Conservation (phyloP, 2,113 vertebrate genomes). For the Egretta garzetta region DNA sequence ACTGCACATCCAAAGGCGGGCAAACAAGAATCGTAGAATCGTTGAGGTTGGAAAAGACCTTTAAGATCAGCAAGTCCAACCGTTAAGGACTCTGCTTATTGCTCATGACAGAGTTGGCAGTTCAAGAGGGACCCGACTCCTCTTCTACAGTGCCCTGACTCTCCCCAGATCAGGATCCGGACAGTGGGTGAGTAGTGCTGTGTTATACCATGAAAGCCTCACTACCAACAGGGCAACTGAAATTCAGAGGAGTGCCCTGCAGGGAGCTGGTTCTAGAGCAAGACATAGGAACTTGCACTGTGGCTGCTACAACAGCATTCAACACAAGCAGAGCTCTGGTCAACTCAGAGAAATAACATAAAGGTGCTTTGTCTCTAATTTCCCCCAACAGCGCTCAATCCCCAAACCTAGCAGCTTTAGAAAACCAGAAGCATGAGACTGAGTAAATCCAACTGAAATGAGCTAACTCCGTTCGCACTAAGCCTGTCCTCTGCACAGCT, state of each 20-base stretch:
- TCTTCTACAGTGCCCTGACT: neutral
- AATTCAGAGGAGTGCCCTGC: neutral
- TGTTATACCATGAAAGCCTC: neutral
- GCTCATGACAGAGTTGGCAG: neutral
- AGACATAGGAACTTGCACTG: fast-evolving
- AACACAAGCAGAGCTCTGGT: neutral
- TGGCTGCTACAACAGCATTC: neutral
- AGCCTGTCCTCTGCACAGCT: neutral
- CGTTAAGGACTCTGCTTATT: neutral
- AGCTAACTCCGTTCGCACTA: neutral
- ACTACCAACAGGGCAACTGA: neutral
- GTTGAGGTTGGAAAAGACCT: no score
- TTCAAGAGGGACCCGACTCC: neutral
- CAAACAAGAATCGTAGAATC: neutral
- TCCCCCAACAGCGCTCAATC: neutral
- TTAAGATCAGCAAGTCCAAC: no score
- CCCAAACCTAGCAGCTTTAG: neutral
- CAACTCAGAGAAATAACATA: neutral
- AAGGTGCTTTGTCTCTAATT: fast-evolving
- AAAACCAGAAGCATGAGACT: neutral
- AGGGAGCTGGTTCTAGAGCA: neutral
- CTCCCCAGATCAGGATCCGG: neutral
- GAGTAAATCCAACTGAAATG: neutral
- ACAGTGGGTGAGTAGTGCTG: neutral
- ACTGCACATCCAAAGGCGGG: neutral